Conservation (phyloP, 2,888 invertebrate species). For the Troides aeacus region DNA sequence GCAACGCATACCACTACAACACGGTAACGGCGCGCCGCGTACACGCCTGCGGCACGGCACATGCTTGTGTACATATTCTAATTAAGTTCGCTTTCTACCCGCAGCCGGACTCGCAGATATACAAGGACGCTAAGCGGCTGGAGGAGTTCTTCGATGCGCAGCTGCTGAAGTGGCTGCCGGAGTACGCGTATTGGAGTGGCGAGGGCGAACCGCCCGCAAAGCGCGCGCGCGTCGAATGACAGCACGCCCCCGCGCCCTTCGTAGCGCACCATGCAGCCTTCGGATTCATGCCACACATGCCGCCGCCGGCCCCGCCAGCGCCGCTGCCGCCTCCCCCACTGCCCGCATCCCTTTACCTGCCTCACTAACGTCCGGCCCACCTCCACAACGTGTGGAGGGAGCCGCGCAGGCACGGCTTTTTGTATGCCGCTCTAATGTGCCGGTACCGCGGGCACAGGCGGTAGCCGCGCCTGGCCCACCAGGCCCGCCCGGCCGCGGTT, state of each 20-base stretch:
- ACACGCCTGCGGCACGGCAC: not conserved
- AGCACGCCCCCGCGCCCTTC: constrained; percentile 28
- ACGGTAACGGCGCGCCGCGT: constrained; percentile 81
- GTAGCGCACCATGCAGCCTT: constrained; percentile 12
- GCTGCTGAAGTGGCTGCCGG: constrained; percentile 89
- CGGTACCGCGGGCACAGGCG: not conserved
- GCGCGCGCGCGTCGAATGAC: constrained; percentile 56
- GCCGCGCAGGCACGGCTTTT: not conserved
- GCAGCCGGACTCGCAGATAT: constrained; percentile 87
- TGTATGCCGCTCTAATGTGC: not conserved
- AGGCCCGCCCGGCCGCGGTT: not conserved
- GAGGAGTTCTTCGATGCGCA: constrained; percentile 93
- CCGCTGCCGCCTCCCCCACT: constrained; percentile 1
- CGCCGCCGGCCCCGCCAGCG: constrained; percentile 21
- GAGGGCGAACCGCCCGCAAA: constrained; percentile 62
- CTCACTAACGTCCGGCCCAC: constrained; percentile 17
- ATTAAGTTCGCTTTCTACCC: not conserved
- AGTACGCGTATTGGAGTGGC: constrained; percentile 81
- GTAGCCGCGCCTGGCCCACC: not conserved
- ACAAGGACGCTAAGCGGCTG: constrained; percentile 88
- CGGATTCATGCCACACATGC: constrained; percentile 22
- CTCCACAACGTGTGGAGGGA: not conserved
- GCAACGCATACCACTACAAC: constrained; percentile 92
- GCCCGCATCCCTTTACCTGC: constrained; percentile 21
- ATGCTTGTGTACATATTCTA: not conserved